phyloP scores from a whole-genome alignment of 64 coral and sea anemone genomes.

The Montipora capricornis region DNA sequence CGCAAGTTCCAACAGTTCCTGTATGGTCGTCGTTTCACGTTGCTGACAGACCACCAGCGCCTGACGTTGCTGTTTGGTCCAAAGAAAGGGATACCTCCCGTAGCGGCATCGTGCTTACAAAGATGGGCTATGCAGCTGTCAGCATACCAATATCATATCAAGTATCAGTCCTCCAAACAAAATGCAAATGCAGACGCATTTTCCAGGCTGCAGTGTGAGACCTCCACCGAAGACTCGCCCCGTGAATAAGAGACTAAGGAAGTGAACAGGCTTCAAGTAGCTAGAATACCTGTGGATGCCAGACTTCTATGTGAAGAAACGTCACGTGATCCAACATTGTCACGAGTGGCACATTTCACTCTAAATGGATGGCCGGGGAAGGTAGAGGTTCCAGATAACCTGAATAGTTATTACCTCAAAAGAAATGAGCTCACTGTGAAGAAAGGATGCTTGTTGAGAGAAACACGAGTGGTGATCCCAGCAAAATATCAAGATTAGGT shows the following conservation, averaged over 20 bases:
- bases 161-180: too few species aligned
- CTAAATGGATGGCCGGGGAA: constrained; percentile 42
- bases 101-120: too few species aligned
- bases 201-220: too few species aligned
- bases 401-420: constrained; percentile 48
- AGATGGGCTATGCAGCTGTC: constrained; percentile 23
- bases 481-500: neutral
- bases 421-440: constrained; percentile 31
- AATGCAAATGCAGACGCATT: too few species aligned
- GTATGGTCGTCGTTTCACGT: constrained; percentile 20
- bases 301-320: too few species aligned
- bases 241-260: too few species aligned
- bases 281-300: too few species aligned
- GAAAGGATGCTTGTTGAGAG: constrained; percentile 56
- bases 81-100: constrained; percentile 59
- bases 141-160: neutral
- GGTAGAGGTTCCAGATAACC: neutral
- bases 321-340: too few species aligned
- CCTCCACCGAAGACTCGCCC: too few species aligned
- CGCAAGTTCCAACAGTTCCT: too few species aligned
- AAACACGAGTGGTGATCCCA: constrained; percentile 50
- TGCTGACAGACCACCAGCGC: constrained; percentile 32
- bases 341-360: too few species aligned
- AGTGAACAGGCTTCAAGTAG: too few species aligned
- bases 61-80: constrained; percentile 37